phyloP scores from a whole-genome alignment of 2,888 invertebrate species.

The Hololepta plana region DNA sequence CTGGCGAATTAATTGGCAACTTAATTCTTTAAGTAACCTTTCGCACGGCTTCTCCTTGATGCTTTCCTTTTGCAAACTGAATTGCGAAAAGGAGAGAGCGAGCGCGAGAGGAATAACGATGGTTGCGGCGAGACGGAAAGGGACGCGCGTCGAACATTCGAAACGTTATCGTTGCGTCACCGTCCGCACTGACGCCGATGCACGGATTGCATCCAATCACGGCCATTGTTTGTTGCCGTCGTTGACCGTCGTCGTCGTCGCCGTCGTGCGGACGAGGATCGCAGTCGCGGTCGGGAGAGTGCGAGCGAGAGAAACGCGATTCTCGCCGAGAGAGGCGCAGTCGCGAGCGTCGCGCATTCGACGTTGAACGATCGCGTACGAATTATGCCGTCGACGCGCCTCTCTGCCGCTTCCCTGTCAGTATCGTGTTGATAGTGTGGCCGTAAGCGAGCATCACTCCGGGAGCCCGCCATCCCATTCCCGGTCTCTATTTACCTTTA shows the following conservation, averaged over 20 bases:
- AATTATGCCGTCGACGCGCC: slow-evolving; percentile 15
- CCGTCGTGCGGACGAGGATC: slow-evolving; percentile 23
- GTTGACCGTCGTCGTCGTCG: slow-evolving; percentile 18
- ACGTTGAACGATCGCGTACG: slow-evolving; percentile 28
- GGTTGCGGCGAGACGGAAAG: too few species aligned
- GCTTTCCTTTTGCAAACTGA: too few species aligned
- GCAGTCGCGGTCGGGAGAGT: slow-evolving; percentile 14
- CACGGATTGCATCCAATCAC: slow-evolving; percentile 31
- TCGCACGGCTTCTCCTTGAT: too few species aligned
- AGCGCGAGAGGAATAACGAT: too few species aligned
- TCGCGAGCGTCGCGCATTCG: slow-evolving; percentile 20
- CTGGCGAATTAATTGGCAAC: too few species aligned
- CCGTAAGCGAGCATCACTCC: slow-evolving; percentile 39
- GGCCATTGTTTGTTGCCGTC: slow-evolving; percentile 25
- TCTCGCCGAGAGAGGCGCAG: slow-evolving; percentile 24
- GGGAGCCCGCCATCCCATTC: slow-evolving; percentile 40
- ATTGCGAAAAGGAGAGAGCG: too few species aligned
- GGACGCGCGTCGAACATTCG: not conserved
- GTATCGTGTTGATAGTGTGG: slow-evolving; percentile 54
- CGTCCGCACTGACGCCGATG: slow-evolving; percentile 24
- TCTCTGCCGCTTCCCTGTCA: slow-evolving; percentile 31
- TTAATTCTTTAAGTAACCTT: too few species aligned
- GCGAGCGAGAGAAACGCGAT: too few species aligned
- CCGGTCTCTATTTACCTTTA: slow-evolving; percentile 30
- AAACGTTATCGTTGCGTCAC: slow-evolving; percentile 13